A percentile compares a stretch with the other conserved stretches of the same genome.
These are phyloP conservation scores for Drosophila mojavensis DNA, from an alignment of 1,140 invertebrate genomes.

Conservation along the genomic window DNA sequence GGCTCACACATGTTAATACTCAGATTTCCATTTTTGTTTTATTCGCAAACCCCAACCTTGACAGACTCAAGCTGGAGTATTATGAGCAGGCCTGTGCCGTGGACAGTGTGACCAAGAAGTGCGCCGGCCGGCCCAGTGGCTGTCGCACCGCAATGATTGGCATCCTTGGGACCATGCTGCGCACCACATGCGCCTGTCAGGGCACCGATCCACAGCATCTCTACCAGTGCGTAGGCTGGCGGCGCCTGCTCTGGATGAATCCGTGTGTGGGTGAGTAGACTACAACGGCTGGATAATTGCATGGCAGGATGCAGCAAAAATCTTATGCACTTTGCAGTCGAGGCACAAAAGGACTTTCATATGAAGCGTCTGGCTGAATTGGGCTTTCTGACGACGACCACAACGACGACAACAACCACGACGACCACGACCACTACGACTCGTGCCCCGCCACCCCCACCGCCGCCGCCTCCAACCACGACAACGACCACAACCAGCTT, in stretches of 20 bases:
- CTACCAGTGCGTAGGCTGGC: constrained; percentile 95
- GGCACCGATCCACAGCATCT: constrained; percentile 92
- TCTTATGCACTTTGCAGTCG: constrained; percentile 86
- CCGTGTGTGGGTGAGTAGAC: constrained; percentile 93
- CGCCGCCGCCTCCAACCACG: constrained; percentile 64
- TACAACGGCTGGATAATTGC: constrained; percentile 18
- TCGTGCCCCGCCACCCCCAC: constrained; percentile 68
- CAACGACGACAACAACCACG: constrained; percentile 84
- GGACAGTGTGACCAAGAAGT: constrained; percentile 93
- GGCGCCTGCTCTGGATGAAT: constrained; percentile 95
- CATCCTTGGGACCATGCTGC: constrained; percentile 92
- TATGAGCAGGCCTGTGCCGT: constrained; percentile 96
- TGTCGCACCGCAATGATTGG: constrained; percentile 93
- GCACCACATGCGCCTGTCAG: constrained; percentile 93
- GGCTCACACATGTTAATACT: constrained; percentile 42
- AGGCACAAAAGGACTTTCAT: constrained; percentile 95
- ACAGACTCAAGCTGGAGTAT: constrained; percentile 90
- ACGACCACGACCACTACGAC: constrained; percentile 77
- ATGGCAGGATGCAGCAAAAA: not conserved
- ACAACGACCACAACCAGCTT: constrained; percentile 69
- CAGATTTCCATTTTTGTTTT: constrained; percentile 20
- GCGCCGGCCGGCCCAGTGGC: constrained; percentile 91
- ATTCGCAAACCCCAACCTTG: not conserved
- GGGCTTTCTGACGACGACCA: constrained; percentile 84
- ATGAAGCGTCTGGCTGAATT: constrained; percentile 86